A percentile compares a stretch with the other conserved stretches of the same genome.
These are phyloP conservation scores for Diplolepis rosae DNA, from an alignment of 2,888 invertebrate genomes.

Conservation along the genomic window DNA sequence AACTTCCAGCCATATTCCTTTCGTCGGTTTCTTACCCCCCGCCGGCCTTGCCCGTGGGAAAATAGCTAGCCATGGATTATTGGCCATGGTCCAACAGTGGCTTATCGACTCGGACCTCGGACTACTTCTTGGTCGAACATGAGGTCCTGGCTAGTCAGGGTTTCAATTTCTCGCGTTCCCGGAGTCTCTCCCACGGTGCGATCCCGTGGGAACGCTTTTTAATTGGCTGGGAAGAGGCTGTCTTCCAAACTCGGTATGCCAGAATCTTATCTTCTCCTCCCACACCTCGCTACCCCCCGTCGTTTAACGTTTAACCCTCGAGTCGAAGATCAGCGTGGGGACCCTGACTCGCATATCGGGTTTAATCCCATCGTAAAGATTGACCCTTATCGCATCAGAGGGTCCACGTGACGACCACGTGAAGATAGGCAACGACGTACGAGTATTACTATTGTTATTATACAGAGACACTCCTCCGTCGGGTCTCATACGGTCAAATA, in stretches of 20 bases:
- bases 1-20: slow-evolving; percentile 39
- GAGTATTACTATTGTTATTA: too few relatives aligned
- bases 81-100: slow-evolving; percentile 7
- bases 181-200: slow-evolving; percentile 64
- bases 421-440: slow-evolving; percentile 19
- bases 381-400: slow-evolving; percentile 49
- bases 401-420: slow-evolving; percentile 28
- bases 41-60: slow-evolving; percentile 35
- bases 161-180: slow-evolving; percentile 65
- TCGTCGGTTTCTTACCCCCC: slow-evolving; percentile 33
- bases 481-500: background rate
- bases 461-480: background rate
- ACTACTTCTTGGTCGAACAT: slow-evolving; percentile 45
- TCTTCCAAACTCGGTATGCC: slow-evolving; percentile 45
- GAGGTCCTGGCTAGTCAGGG: slow-evolving; percentile 60
- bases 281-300: slow-evolving; percentile 2
- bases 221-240: slow-evolving; percentile 59
- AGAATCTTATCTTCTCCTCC: slow-evolving; percentile 44
- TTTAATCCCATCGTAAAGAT: slow-evolving; percentile 48
- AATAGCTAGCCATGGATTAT: background rate
- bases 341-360: slow-evolving; percentile 19
- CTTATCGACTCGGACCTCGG: background rate
- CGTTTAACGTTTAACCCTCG: slow-evolving; percentile 30
- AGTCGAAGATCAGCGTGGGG: slow-evolving; percentile 51
- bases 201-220: slow-evolving; percentile 71